Base-by-base conservation (phyloP, 1,140 invertebrate species). In the Eufriesea mexicana region DNA sequence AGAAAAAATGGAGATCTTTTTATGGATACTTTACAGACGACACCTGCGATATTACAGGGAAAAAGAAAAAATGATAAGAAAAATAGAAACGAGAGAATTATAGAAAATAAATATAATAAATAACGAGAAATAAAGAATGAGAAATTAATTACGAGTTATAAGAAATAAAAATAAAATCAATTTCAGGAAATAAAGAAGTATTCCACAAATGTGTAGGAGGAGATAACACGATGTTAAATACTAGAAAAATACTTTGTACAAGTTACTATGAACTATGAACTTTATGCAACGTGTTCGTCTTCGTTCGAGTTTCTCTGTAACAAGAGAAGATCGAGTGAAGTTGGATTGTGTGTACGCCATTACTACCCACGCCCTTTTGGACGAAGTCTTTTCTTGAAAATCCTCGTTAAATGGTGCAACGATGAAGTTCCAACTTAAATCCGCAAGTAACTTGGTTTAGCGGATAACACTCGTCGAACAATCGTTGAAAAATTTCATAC, bases 211-310 rank as follows among this genome's bases (percentile, higher is more conserved):
- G 5, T 54, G 14, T 49, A 35, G 35, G 35, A 35, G 35, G 35
- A 35, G 35, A 35, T 35, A 35, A 35, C 4, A 16, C 16, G 14
- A 49, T 1, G 28, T 54, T 12, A 7, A 0, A 7, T 23, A 23
- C 7, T 8, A 5, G 0, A 54, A 72, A 23, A 35, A 16, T 42
- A 51, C 45, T 20, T 4, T 7, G 5, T 72, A 2, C 25, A n/a
- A 54, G 9, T 75, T 67, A 74, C 66, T 25, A 28, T 62, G 61
- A 75, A 64, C 49, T 74, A 55, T 55, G 79, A 74, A 81, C 70
- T 81, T 81, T 35, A 8, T 16, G 5, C 47, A 14, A 23, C 25
- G 57, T n/a, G 25, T 47, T 10, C 64, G 54, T 66, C 25, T 74
- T n/a, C 54, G 8, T 66, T 59, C n/a, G 0, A 71, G n/a, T 47